Evolutionary conservation across 2,888 invertebrate genomes (phyloP).

Genomic region (Rotaria magnacalcarata): DNA sequence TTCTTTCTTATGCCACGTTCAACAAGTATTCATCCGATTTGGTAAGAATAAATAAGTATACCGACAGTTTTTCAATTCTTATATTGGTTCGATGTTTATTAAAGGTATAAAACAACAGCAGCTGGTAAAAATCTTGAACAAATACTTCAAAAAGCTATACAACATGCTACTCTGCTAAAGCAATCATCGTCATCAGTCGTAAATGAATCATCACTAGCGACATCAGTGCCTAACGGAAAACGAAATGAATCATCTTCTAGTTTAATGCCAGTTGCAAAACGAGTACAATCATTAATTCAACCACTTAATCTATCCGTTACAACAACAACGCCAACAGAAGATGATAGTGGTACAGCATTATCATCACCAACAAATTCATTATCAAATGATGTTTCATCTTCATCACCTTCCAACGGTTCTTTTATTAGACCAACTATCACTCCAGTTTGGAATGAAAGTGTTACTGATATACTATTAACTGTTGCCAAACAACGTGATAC

Average conservation of each 20-base stretch:
- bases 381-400: neutral
- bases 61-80: neutral
- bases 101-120: slow-evolving; percentile 35
- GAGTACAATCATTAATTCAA: neutral
- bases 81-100: neutral
- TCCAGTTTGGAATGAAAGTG: slow-evolving; percentile 21
- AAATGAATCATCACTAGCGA: neutral
- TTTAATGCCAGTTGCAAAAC: neutral
- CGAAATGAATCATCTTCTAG: neutral
- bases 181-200: neutral
- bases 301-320: neutral
- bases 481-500: slow-evolving; percentile 20
- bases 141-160: slow-evolving; percentile 21
- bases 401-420: neutral
- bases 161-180: neutral
- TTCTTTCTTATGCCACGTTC: slow-evolving; percentile 10
- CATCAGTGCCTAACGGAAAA: neutral
- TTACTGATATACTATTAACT: neutral
- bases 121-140: slow-evolving; percentile 28
- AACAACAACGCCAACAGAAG: neutral
- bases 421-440: neutral
- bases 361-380: neutral
- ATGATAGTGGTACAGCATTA: neutral
- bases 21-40: neutral
- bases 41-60: neutral